Conservation (phyloP, 2,888 invertebrate species). For the Miltochrista miniata region DNA sequence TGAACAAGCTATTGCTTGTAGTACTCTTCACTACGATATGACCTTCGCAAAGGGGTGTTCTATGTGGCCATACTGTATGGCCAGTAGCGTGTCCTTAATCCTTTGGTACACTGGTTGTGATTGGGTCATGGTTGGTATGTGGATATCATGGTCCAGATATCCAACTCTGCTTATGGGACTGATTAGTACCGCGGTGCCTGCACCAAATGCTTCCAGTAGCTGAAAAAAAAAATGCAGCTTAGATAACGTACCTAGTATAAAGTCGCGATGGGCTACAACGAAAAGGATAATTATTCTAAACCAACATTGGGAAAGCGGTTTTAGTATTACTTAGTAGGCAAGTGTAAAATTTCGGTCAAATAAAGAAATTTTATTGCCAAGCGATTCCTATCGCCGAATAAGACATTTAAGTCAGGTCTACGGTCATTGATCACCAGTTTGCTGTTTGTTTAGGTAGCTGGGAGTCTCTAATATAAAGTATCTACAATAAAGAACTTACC, state of each 20-base stretch:
- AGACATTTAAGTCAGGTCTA: too few species aligned
- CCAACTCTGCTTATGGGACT: slow-evolving; percentile 95
- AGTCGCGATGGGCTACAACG: not conserved
- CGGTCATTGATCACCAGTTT: too few species aligned
- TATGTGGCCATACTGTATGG: slow-evolving; percentile 95
- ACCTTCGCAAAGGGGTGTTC: slow-evolving; percentile 91
- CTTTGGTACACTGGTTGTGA: slow-evolving; percentile 88
- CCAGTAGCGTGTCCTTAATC: slow-evolving; percentile 89
- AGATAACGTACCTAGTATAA: not conserved
- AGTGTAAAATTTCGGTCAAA: too few species aligned
- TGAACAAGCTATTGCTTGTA: slow-evolving; percentile 9
- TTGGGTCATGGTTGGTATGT: slow-evolving; percentile 90
- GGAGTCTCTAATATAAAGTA: not conserved
- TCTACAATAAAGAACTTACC: slow-evolving; percentile 82
- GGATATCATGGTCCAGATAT: slow-evolving; percentile 87
- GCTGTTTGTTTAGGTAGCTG: too few species aligned
- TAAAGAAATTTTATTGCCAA: too few species aligned
- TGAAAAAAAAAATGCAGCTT: slow-evolving; percentile 55
- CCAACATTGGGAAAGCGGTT: too few species aligned
- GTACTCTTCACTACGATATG: slow-evolving; percentile 57
- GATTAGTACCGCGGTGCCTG: slow-evolving; percentile 98
- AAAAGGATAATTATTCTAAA: not conserved
- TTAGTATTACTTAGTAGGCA: too few species aligned
- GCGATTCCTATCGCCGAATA: too few species aligned
- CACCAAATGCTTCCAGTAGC: slow-evolving; percentile 98